Base-by-base conservation (phyloP, 2,113 vertebrate genomes). In the Tauraco erythrolophus region DNA sequence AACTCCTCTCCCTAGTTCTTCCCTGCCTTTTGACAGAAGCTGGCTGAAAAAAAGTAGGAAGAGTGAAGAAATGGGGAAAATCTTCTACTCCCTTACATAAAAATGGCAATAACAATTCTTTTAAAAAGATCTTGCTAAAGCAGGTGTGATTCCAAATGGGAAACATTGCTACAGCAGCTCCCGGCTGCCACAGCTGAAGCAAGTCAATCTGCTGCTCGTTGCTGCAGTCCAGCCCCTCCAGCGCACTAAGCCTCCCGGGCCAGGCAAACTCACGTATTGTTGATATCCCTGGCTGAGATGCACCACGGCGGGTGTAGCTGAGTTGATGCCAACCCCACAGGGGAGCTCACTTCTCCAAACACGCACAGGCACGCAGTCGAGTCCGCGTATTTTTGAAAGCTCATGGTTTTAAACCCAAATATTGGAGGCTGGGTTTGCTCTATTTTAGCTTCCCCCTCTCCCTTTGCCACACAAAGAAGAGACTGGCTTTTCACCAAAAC, bases 241-340 rank as follows among this genome's bases (percentile, higher is more conserved):
- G 65, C 0, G 45, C 77, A 31, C 54, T 24, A 11, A 78, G 43
- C 35, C 23, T 33, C 64, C 57, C 7, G 23, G 58, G n/a, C 17
- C 21, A 22, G 50, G 58, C 31, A 65, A 56, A 54, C 21, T 22
- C 78, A 14, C 0, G 0, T 9, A 15, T 3, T 54, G 43, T 7
- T 35, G 50, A 37, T 23, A 14, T 10, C 48, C 57, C 74, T 30
- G 78, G 30, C 61, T 39, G 30, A 85, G 61, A 58, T 33, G 65
- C 22, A 87, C 77, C 43, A 28, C 0, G 1, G 77, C 84, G n/a
- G 51, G 19, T 0, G 0, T 1, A 39, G 65, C 33, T 6, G 33
- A 84, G 69, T 14, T 48, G 48, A 43, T 56, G 78, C 22, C 62
- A 93, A 17, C 21, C 21, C 53, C 66, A 30, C 31, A 43, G 74